Conservation (phyloP, 2,113 vertebrate species). For the Phoenicopterus ruber region DNA sequence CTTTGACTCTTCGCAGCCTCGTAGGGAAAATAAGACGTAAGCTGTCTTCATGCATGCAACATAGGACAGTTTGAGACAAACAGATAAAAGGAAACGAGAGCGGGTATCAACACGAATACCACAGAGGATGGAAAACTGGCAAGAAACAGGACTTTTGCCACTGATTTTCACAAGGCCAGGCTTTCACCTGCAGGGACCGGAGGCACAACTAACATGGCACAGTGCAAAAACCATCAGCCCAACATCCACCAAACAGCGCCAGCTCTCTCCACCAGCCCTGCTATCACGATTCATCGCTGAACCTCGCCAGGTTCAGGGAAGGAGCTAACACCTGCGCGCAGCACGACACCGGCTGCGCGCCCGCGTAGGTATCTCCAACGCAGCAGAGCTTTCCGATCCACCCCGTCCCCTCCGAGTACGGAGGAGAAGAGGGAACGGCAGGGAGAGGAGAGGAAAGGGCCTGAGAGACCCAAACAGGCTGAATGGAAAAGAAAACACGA, state of each 20-base stretch:
- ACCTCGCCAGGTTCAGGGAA: background rate
- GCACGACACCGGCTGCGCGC: accelerated
- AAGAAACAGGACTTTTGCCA: background rate
- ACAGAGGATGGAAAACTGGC: background rate
- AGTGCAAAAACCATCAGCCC: background rate
- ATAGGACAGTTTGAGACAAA: background rate
- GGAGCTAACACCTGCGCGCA: background rate
- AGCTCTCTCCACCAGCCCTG: background rate
- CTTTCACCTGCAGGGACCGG: background rate
- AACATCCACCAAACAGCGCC: background rate
- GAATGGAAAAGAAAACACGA: background rate
- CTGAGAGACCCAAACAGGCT: background rate
- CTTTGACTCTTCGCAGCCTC: background rate
- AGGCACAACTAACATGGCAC: background rate
- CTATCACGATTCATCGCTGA: accelerated
- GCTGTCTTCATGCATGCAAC: background rate
- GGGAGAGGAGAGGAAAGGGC: background rate
- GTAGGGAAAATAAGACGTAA: background rate
- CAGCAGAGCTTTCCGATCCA: background rate
- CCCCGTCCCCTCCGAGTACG: accelerated
- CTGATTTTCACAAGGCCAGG: background rate
- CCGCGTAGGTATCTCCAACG: accelerated
- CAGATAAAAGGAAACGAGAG: background rate
- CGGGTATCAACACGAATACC: accelerated
- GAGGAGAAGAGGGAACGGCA: background rate